Base-by-base conservation (phyloP, 2,888 invertebrate genomes). In the Polydrusus cervinus region DNA sequence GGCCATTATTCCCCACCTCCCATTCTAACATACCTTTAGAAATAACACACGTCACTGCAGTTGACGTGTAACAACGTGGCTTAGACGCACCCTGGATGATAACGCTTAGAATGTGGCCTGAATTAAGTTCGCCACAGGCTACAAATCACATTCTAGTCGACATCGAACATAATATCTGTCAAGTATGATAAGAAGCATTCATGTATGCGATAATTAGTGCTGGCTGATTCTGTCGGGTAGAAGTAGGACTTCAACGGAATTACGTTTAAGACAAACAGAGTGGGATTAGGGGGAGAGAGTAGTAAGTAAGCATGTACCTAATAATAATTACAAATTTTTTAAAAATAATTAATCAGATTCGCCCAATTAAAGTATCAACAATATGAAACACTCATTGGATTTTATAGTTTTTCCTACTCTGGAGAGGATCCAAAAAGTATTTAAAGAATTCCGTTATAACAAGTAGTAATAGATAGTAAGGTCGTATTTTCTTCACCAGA, bases 171-270 rank as follows among this genome's bases (percentile, higher is more conserved):
- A 86, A 86, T 86, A 86, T 85, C 86, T 86, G 86, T 86, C 86
- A 86, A 86, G 84, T 85, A 84, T 86, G 86, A 86, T 87, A 86
- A 86, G 86, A 83, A 85, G 86, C 85, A 86, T 85, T 86, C 85
- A 83, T 85, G 86, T 86, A 86, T 86, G 86, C 85, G 85, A 86
- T 86, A 86, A 87, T 87, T 86, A 86, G 86, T 85, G 85, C 83
- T 85, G 84, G 84, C 84, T 85, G 84, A 78, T 77, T 78, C 71
- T 62, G 62, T 83, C 84, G 79, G 78, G 85, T 80, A 81, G 85
- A 84, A 81, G 78, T 80, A 76, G 71, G 66, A 64, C 65, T 70
- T 70, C 71, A 67, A 65, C 71, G 57, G 71, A 78, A 78, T 76
- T 80, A 80, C 79, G 79, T 77, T 76, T 76, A 77, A 57, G 71